Percentiles rank a stretch among this genome's conserved stretches.
Conservation (phyloP, 2,113 vertebrate species). For the Albula goreensis region DNA sequence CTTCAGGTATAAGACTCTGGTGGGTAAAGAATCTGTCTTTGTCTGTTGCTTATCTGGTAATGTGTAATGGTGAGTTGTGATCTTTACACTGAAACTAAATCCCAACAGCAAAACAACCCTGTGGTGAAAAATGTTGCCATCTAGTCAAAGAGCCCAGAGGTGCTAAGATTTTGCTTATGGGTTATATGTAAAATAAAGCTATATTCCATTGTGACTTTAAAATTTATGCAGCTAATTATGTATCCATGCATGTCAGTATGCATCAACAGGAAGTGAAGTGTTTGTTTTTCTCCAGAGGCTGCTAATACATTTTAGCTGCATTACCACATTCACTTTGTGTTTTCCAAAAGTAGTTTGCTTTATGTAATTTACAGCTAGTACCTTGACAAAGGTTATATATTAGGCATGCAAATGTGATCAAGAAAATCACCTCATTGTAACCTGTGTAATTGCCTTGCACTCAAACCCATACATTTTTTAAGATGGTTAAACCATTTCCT, state of each 20-base stretch:
- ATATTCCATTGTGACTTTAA: neutral
- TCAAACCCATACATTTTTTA: neutral
- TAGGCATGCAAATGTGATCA: constrained; percentile 2
- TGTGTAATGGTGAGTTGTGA: neutral
- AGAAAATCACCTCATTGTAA: neutral
- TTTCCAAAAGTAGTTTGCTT: neutral
- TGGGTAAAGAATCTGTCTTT: neutral
- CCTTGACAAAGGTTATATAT: neutral
- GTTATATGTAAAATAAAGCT: neutral
- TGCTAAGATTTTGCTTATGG: neutral
- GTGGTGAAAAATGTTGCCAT: neutral
- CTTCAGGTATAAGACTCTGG: constrained; percentile 20
- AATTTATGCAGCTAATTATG: neutral
- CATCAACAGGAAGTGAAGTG: neutral
- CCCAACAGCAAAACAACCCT: neutral
- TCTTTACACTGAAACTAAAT: neutral
- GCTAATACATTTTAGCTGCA: neutral
- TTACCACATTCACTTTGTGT: neutral
- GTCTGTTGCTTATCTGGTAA: neutral
- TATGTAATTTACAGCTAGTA: neutral
- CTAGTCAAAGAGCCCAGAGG: too few relatives aligned
- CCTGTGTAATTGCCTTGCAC: neutral
- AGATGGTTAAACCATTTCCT: constrained; percentile 8
- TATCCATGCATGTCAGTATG: neutral
- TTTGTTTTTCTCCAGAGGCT: neutral